Conservation (phyloP, 2,888 invertebrate species). For the Macrosiphum euphorbiae region DNA sequence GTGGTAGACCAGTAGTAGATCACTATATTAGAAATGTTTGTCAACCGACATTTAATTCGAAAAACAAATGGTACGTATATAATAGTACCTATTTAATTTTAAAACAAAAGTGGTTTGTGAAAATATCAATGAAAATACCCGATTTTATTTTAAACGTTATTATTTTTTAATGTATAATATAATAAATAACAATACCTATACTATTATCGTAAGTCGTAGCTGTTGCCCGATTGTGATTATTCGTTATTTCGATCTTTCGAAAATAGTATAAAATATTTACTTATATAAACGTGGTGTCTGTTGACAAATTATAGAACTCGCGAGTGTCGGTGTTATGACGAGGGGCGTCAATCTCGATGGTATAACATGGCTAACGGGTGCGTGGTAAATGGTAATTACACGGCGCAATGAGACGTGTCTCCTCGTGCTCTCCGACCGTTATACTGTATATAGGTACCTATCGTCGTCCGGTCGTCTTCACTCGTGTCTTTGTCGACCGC, state of each 20-base stretch:
- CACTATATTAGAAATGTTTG: not conserved
- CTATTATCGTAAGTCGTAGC: not conserved
- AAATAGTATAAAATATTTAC: not conserved
- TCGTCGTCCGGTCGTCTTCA: not conserved
- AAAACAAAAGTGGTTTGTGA: not conserved
- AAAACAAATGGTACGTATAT: not conserved
- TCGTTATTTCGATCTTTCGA: not conserved
- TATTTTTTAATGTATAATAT: not conserved
- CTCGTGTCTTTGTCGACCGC: not conserved
- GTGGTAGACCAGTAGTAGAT: not conserved
- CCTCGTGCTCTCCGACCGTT: not conserved
- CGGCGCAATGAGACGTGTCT: conserved; percentile 7
- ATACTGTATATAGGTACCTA: not conserved
- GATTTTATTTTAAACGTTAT: not conserved
- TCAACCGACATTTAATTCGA: not conserved
- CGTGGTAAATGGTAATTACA: not conserved
- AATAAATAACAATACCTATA: not conserved
- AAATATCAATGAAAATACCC: not conserved
- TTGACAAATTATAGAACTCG: not conserved
- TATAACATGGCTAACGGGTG: not conserved
- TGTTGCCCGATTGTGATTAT: not conserved
- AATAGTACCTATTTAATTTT: not conserved
- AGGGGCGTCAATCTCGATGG: not conserved
- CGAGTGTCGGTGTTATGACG: not conserved
- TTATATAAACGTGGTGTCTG: not conserved